Evolutionary conservation across 2,113 vertebrate genomes (phyloP), one percentile per base, ranked within the genome.

Genomic region (Gallinago media): DNA sequence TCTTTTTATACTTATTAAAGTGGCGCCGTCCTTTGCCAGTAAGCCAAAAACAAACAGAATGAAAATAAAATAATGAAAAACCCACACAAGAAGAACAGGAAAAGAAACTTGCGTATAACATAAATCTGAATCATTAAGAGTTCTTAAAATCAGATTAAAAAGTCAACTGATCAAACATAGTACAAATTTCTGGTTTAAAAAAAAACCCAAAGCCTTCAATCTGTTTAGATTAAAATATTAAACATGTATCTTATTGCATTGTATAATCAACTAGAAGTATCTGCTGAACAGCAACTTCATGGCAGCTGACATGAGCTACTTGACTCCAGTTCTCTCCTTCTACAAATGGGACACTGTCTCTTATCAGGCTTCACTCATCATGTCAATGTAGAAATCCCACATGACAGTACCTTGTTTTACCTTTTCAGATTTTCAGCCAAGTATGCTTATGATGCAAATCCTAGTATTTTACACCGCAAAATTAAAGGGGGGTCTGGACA

Each of bases 1-100:
- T 96, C 93, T 95, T 97, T 96, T 97, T 96, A 97, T 96, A 97
- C 91, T 97, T 97, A 97, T 95, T 97, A 97, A 98, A 97, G 97
- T 97, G 96, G 92, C 94, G 96, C 68, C 85, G 94, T 97, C 95
- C 96, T 97, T 97, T 97, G 96, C 94, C 96, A 97, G 96, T 93
- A 97, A 95, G 94, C 92, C 95, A 94, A 91, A 97, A 95, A 92
- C 79, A 94, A 96, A 97, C 47, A 97, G 94, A 96, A 95, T 92
- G 94, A 94, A 97, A 96, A 94, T 91, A 89, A 97, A 94, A 92
- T 73, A 96, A 96, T 91, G 95, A 97, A 92, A 93, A 97, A 96
- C 82, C 81, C 92, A 79, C 16, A 95, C 50, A 92, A 94, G 80
- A 70, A 92, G 76, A 96, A 85, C 38, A 85, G 91, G 40, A 92